Conservation (phyloP, 1,140 invertebrate species). For the Calephelis nemesis region DNA sequence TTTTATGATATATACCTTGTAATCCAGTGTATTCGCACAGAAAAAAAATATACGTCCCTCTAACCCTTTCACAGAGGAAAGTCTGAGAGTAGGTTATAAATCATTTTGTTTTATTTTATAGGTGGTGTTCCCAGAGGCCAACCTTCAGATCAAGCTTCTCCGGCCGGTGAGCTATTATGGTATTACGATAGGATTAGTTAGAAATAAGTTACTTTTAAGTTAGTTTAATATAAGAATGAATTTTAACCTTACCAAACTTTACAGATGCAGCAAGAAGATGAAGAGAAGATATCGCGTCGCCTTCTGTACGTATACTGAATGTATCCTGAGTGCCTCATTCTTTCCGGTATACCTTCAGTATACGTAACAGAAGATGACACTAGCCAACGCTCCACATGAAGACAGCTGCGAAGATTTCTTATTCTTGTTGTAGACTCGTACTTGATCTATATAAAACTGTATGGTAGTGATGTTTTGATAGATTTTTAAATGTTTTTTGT, state of each 20-base stretch:
- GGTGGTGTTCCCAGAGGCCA: slow-evolving; percentile 56
- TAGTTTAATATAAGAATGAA: slow-evolving; percentile 22
- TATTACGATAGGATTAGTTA: slow-evolving; percentile 44
- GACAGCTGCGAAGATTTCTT: not conserved
- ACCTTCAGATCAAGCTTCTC: slow-evolving; percentile 33
- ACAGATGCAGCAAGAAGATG: slow-evolving; percentile 41
- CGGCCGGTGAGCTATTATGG: slow-evolving; percentile 62
- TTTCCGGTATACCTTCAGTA: slow-evolving; percentile 99
- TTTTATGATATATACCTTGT: slow-evolving; percentile 46
- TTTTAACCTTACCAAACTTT: slow-evolving; percentile 37
- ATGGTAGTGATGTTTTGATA: not conserved
- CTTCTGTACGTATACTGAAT: slow-evolving; percentile 99
- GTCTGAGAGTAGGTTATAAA: slow-evolving; percentile 65
- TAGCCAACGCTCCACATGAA: slow-evolving; percentile 78
- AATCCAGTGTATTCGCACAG: slow-evolving; percentile 7
- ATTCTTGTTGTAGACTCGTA: not conserved
- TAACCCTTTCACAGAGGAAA: slow-evolving; percentile 55
- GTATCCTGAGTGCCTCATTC: slow-evolving; percentile 97
- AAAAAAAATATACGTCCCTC: slow-evolving; percentile 48
- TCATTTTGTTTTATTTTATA: slow-evolving; percentile 77
- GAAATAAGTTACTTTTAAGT: not conserved
- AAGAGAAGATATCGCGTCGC: slow-evolving; percentile 84
- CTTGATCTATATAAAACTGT: not conserved
- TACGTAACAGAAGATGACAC: slow-evolving; percentile 98
- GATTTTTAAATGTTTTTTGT: too few species aligned